A percentile compares a stretch with the other conserved stretches of the same genome.
These are phyloP conservation scores for Conops quadrifasciatus DNA, from an alignment of 2,888 invertebrate species.

Conservation along the genomic window DNA sequence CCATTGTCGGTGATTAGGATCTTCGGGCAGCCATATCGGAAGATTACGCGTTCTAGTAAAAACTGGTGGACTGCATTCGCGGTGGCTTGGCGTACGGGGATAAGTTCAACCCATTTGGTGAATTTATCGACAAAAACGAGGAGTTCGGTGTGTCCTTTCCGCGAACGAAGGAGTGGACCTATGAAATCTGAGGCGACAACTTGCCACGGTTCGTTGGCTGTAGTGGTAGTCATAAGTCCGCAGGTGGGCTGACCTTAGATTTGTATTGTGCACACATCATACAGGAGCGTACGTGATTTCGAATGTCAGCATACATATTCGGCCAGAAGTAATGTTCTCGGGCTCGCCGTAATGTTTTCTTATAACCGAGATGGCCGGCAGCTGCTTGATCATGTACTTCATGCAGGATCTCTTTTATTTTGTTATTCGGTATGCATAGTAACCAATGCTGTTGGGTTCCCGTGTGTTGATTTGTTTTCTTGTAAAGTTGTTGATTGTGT, in stretches of 20 bases:
- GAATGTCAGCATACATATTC: too few relatives aligned
- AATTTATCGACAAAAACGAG: not conserved
- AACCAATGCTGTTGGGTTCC: too few relatives aligned
- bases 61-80: not conserved
- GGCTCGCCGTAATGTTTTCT: too few relatives aligned
- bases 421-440: too few relatives aligned
- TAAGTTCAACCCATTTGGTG: conserved; percentile 1
- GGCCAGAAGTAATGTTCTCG: too few relatives aligned
- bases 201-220: not conserved
- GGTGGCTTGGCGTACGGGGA: too few relatives aligned
- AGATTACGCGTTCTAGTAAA: not conserved
- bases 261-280: too few relatives aligned
- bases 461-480: not conserved
- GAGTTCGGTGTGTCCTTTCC: not conserved
- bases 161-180: not conserved
- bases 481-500: not conserved
- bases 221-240: not conserved
- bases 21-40: conserved; percentile 4
- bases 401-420: too few relatives aligned
- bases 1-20: conserved; percentile 14
- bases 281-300: too few relatives aligned
- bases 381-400: too few relatives aligned
- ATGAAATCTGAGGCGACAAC: not conserved
- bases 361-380: too few relatives aligned
- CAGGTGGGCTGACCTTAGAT: not conserved